Conservation (phyloP, 2,113 vertebrate species). For the Bos taurus region DNA sequence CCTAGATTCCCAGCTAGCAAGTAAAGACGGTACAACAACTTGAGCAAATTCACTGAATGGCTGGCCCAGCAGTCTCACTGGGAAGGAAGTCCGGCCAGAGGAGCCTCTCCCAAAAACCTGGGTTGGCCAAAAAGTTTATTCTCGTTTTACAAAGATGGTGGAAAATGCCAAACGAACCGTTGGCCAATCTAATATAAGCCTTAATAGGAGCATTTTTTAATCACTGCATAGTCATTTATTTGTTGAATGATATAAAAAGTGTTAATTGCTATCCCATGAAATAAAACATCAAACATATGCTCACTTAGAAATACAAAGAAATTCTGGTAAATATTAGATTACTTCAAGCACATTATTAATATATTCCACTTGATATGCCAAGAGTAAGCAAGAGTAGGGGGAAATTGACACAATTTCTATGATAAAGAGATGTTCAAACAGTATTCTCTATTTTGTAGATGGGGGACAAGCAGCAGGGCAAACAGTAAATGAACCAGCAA, state of each 20-base stretch:
- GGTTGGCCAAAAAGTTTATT: background rate
- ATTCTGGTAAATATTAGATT: background rate
- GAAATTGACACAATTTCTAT: background rate
- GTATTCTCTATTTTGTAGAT: background rate
- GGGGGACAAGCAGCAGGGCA: background rate
- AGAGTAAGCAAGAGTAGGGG: background rate
- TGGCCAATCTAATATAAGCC: background rate
- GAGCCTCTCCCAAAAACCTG: background rate
- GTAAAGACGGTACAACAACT: background rate
- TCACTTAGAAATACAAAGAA: background rate
- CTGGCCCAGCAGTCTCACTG: background rate
- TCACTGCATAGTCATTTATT: background rate
- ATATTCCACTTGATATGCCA: background rate
- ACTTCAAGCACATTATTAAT: background rate
- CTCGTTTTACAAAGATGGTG: background rate
- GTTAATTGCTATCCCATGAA: background rate
- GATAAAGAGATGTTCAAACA: slow-evolving; percentile 16
- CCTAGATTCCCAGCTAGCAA: background rate
- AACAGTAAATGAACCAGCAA: background rate
- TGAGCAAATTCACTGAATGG: background rate
- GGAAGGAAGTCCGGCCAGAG: background rate
- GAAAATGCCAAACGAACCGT: background rate
- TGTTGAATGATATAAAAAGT: background rate
- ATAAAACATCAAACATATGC: background rate
- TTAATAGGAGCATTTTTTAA: background rate